Percentiles rank a stretch among this genome's conserved stretches.
Conservation (phyloP, 2,113 vertebrate species). For the Takifugu bimaculatus region DNA sequence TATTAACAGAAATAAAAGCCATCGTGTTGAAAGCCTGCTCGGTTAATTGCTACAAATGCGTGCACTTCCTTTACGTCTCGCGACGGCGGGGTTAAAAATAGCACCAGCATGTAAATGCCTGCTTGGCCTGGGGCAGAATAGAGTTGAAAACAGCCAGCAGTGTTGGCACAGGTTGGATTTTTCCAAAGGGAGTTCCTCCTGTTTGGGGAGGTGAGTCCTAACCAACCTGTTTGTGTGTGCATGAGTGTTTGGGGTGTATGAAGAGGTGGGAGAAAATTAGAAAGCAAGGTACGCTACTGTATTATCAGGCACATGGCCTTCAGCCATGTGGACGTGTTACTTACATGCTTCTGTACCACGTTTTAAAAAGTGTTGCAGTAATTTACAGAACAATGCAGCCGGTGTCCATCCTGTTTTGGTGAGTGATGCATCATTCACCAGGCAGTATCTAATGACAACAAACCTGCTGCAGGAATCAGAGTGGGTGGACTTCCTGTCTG, state of each 20-base stretch:
- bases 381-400: neutral
- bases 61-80: conserved; percentile 50
- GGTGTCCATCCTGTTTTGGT: conserved; percentile 6
- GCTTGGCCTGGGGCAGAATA: conserved; percentile 57
- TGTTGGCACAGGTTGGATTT: conserved; percentile 71
- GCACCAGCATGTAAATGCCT: conserved; percentile 66
- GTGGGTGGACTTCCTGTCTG: conserved; percentile 66
- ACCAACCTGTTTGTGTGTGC: conserved; percentile 36
- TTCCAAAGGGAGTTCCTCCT: conserved; percentile 75
- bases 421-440: conserved; percentile 10
- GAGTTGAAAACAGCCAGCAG: conserved; percentile 66
- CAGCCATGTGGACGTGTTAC: neutral
- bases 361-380: neutral
- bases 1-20: conserved; percentile 5
- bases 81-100: conserved; percentile 62
- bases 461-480: conserved; percentile 36
- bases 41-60: conserved; percentile 53
- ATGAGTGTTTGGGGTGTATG: conserved; percentile 15
- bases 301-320: conserved; percentile 18
- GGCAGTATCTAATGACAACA: conserved; percentile 48
- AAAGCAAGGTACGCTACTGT: conserved; percentile 24
- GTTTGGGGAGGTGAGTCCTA: conserved; percentile 65
- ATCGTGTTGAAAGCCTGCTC: conserved; percentile 28
- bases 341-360: neutral
- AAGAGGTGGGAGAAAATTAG: conserved; percentile 24